These are phyloP conservation scores for Erinaceus europaeus DNA, from an alignment of 2,113 vertebrate genomes.

Conservation along the genomic window DNA sequence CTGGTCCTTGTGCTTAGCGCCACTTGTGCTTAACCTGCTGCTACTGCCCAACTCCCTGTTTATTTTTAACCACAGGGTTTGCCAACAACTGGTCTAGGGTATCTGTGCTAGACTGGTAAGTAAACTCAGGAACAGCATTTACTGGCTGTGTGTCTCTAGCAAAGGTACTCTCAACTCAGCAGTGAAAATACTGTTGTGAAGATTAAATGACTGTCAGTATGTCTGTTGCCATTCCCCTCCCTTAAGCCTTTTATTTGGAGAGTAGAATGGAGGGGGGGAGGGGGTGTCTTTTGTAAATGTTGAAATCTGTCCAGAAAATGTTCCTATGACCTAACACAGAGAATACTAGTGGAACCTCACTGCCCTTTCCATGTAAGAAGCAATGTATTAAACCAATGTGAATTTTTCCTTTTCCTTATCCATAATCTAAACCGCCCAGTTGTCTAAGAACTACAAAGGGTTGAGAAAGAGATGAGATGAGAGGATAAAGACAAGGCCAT, in stretches of 20 bases:
- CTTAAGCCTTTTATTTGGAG: not conserved
- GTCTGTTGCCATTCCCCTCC: not conserved
- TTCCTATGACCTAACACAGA: not conserved
- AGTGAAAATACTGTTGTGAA: not conserved
- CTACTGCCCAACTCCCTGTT: no score
- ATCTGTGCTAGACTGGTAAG: not conserved
- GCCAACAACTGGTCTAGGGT: not conserved
- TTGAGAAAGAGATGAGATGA: constrained; percentile 20
- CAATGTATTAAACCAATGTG: not conserved
- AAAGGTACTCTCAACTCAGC: not conserved
- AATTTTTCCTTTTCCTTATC: not conserved
- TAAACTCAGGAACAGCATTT: not conserved
- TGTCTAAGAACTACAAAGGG: constrained; percentile 9
- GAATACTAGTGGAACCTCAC: not conserved
- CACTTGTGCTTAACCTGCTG: no score
- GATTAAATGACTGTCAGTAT: not conserved
- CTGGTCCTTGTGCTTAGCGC: no score
- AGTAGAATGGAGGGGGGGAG: not conserved
- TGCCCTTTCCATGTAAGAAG: not conserved
- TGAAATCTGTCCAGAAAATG: not conserved
- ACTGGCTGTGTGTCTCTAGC: not conserved
- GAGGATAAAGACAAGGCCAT: not conserved
- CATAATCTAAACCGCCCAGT: constrained; percentile 18
- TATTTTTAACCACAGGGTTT: not conserved
- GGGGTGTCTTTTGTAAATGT: not conserved